Percentiles rank a stretch among this genome's conserved stretches.
Conservation (phyloP, 2,113 vertebrate genomes). For the Parotia lawesii region DNA sequence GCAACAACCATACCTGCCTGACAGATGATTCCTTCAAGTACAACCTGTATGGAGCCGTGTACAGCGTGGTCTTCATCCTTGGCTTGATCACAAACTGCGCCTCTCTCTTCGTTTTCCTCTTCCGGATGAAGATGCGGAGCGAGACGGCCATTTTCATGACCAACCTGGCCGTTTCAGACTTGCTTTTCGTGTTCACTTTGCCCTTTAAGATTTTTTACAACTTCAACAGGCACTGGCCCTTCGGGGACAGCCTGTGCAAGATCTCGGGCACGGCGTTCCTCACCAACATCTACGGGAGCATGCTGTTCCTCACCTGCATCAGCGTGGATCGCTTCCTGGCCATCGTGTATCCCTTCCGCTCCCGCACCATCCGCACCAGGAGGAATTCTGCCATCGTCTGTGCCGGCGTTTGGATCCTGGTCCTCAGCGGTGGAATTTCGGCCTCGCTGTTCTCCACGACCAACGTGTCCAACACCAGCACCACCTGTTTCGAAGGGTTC, state of each 20-base stretch:
- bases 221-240: conserved; percentile 94
- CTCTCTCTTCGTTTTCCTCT: conserved; percentile 95
- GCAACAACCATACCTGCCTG: conserved; percentile 85
- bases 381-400: conserved; percentile 89
- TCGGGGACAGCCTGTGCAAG: conserved; percentile 93
- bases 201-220: conserved; percentile 98
- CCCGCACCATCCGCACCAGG: conserved; percentile 87
- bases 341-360: conserved; percentile 93
- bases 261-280: conserved; percentile 95
- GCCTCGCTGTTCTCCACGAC: conserved; percentile 95
- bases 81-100: conserved; percentile 95
- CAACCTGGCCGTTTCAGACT: conserved; percentile 90
- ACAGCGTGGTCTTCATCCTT: conserved; percentile 92
- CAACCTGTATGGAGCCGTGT: conserved; percentile 92
- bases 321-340: conserved; percentile 95
- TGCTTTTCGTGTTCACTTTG: conserved; percentile 93
- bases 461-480: conserved; percentile 84
- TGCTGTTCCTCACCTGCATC: conserved; percentile 97
- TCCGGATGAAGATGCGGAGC: conserved; percentile 90
- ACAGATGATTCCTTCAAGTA: conserved; percentile 98
- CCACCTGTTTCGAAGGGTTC: conserved; percentile 94
- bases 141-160: conserved; percentile 98
- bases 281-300: conserved; percentile 97
- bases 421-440: conserved; percentile 92
- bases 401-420: conserved; percentile 89